Base-by-base conservation (phyloP, 2,113 vertebrate genomes). In the Verasper variegatus region DNA sequence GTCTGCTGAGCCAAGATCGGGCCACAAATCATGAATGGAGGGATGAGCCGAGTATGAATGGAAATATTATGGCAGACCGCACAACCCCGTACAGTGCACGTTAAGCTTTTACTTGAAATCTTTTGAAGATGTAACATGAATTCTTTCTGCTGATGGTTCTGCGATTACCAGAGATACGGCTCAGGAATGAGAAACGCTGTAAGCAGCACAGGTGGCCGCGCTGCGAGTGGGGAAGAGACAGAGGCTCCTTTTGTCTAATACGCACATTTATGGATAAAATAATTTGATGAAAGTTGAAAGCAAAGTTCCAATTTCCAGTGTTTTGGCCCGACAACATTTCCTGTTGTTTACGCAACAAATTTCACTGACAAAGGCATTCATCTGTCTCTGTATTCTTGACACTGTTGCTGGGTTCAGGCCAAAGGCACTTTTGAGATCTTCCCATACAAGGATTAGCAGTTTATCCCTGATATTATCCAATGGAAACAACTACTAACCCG, bases 121-220 rank as follows among this genome's bases (percentile, higher is more conserved):
- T 71, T 89, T 75, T 83, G 86, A 92, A 86, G 82, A 61, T 76
- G 78, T 69, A 82, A 83, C 72, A 62, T 74, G 76, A 82, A 80
- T 80, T 88, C 71, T 68, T 45, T 77, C 60, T 81, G 52, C 61
- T 66, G 64, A 79, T 52, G 62, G 61, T 66, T 56, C 65, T 86
- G 55, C 72, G 81, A 89, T 89, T 60, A 86, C 54, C 14, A 11
- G 57, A 81, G 78, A 80, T 56, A 54, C 3, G 57, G 45, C 59
- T 70, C 21, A 72, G 68, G 69, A 84, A 86, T 55, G 84, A 85
- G 49, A 66, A 65, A 55, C 54, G 23, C 68, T 57, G 65, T 78
- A 59, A 70, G 77, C 71, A 37, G 82, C 26, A 37, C 82, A 88
- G 90, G 86, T 88, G 91, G 88, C 79, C 65, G 0, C 3, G 0